Base-by-base conservation (phyloP, 2,888 invertebrate species). In the Ophraella communa region DNA sequence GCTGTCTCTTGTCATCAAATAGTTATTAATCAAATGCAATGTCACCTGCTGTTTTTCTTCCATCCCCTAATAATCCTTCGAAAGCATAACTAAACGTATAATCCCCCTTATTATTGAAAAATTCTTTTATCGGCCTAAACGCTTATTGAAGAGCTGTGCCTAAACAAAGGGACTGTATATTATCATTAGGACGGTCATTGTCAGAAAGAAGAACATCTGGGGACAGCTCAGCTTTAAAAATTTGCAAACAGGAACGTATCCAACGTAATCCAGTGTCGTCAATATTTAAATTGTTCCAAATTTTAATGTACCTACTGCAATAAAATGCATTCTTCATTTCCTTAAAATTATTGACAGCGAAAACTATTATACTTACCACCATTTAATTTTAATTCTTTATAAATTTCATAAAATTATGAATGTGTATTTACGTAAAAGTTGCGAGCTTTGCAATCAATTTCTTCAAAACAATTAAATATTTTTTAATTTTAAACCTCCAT, bases 191-290 rank as follows among this genome's bases (percentile, higher is more conserved):
- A 53, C 63, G 64, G 66, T 66, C 67, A 61, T 65, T 64, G 65
- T 66, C 63, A 66, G 60, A 66, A 70, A 60, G 49, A 51, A 57
- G 42, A 66, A 68, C 70, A 70, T 70, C 70, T 70, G 70, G 61
- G 66, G 58, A 61, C 64, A 56, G 14, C 27, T 5, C 49, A n/a
- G n/a, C 23, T 35, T 35, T 14, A 17, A n/a, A 17, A 39, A 11
- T 17, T 39, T 35, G 8, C 4, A 7, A 35, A 20, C 24, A 45
- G 56, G 30, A 7, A 8, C 42, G 56, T 14, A 56, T 45, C 21
- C 11, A n/a, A n/a, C n/a, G n/a, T n/a, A n/a, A n/a, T n/a, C n/a
- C n/a, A n/a, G n/a, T n/a, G n/a, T n/a, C n/a, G n/a, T n/a, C n/a
- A n/a, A n/a, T n/a, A n/a, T n/a, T n/a, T n/a, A n/a, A n/a, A n/a